These are phyloP conservation scores for Caenorhabditis imperialis DNA, from an alignment of 2,888 invertebrate species.

Conservation along the genomic window DNA sequence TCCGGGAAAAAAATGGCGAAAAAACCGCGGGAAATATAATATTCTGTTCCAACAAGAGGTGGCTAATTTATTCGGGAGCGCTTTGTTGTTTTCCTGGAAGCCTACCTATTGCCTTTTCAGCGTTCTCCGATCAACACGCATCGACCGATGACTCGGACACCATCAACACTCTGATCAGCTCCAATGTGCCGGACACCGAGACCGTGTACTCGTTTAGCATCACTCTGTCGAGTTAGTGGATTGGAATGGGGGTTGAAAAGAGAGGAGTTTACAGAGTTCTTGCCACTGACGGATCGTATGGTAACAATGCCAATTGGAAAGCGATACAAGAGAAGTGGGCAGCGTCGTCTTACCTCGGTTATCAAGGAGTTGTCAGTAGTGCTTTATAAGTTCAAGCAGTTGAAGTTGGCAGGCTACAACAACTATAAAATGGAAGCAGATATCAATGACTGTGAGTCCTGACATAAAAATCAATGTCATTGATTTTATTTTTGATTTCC, in stretches of 20 bases:
- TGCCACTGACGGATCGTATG: slow-evolving; percentile 31
- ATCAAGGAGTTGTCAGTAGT: slow-evolving; percentile 60
- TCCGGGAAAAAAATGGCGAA: background rate
- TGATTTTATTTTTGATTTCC: slow-evolving; percentile 17
- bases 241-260: background rate
- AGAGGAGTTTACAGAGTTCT: slow-evolving; percentile 55
- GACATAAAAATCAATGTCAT: too few relatives aligned
- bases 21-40: background rate
- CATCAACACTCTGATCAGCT: slow-evolving; percentile 54
- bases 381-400: slow-evolving; percentile 57
- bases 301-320: slow-evolving; percentile 11
- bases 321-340: slow-evolving; percentile 37
- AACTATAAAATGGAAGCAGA: slow-evolving; percentile 40
- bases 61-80: slow-evolving; percentile 3
- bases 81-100: background rate
- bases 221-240: slow-evolving; percentile 61
- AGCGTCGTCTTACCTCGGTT: slow-evolving; percentile 59
- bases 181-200: slow-evolving; percentile 61
- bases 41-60: background rate
- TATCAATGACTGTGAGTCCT: slow-evolving; percentile 28
- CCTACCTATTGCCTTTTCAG: slow-evolving; percentile 40
- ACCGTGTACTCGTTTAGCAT: slow-evolving; percentile 65
- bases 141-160: slow-evolving; percentile 32
- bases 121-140: slow-evolving; percentile 58
- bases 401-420: slow-evolving; percentile 21